Conservation (phyloP, 2,888 invertebrate genomes). For the Drosophila testacea region DNA sequence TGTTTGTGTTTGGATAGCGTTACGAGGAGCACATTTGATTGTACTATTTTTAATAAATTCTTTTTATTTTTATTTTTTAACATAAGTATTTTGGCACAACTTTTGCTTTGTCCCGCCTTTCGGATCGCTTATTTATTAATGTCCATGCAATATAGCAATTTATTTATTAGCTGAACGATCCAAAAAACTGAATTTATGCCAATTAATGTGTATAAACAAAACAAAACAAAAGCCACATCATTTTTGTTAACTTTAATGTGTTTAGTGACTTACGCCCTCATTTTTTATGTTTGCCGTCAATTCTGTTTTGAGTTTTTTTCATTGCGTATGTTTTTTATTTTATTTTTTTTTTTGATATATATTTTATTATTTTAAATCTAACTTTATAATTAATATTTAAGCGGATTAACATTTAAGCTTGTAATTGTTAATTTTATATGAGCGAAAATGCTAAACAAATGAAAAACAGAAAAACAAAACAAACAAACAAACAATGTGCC, state of each 20-base stretch:
- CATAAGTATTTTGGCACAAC: constrained; percentile 34
- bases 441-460: constrained; percentile 27
- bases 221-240: constrained; percentile 24
- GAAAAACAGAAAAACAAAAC: constrained; percentile 16
- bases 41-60: constrained; percentile 1
- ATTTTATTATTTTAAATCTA: constrained; percentile 57
- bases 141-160: constrained; percentile 25
- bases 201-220: constrained; percentile 17
- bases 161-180: constrained; percentile 48
- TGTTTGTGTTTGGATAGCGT: constrained; percentile 26
- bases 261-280: constrained; percentile 23
- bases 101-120: constrained; percentile 14
- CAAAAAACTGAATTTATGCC: constrained; percentile 40
- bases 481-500: constrained; percentile 20
- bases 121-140: constrained; percentile 35
- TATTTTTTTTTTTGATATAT: constrained; percentile 14
- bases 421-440: constrained; percentile 63
- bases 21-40: constrained; percentile 30
- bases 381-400: constrained; percentile 74
- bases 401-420: constrained; percentile 77
- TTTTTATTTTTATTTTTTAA: constrained; percentile 30
- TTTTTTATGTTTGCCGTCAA: constrained; percentile 50
- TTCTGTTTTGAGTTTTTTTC: constrained; percentile 41
- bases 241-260: constrained; percentile 27
- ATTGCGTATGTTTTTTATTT: constrained; percentile 37